Evolutionary conservation across 2,113 vertebrate genomes (phyloP).

Genomic region (Saccopteryx leptura): DNA sequence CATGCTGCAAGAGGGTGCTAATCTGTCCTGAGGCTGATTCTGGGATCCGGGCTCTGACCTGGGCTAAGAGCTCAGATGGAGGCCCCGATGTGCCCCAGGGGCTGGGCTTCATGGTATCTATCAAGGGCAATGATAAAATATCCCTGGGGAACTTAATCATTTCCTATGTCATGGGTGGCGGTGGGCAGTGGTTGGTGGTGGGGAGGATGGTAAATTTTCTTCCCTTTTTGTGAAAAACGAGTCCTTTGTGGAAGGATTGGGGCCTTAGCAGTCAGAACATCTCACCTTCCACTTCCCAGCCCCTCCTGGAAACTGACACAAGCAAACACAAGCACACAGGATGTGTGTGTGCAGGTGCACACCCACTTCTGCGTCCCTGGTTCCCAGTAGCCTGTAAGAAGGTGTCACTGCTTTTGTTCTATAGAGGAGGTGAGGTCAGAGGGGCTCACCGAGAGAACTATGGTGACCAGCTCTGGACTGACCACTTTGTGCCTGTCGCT

Average conservation of each 20-base stretch:
- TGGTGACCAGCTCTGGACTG: not conserved
- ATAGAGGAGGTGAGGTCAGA: not conserved
- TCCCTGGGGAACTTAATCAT: not conserved
- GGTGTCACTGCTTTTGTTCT: rapidly evolving
- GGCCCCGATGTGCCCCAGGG: not conserved
- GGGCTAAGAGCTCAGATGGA: not conserved
- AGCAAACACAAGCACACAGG: not conserved
- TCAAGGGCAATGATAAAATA: not conserved
- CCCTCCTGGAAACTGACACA: not conserved
- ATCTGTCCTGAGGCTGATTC: not conserved
- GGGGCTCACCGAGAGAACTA: not conserved
- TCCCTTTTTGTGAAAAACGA: not conserved
- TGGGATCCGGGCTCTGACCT: no score
- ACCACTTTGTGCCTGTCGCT: rapidly evolving
- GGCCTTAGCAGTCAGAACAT: not conserved
- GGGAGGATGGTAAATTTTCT: not conserved
- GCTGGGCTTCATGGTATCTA: not conserved
- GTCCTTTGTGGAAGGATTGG: not conserved
- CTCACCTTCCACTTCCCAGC: rapidly evolving
- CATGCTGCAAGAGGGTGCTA: not conserved
- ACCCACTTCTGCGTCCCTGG: not conserved
- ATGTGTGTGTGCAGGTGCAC: rapidly evolving
- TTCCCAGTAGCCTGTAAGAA: rapidly evolving
- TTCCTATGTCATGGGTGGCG: not conserved
- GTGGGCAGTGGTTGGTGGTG: no score